Evolutionary conservation across 2,888 invertebrate species (phyloP), one percentile per base, ranked within the genome.

Genomic region (Oscheius onirici): DNA sequence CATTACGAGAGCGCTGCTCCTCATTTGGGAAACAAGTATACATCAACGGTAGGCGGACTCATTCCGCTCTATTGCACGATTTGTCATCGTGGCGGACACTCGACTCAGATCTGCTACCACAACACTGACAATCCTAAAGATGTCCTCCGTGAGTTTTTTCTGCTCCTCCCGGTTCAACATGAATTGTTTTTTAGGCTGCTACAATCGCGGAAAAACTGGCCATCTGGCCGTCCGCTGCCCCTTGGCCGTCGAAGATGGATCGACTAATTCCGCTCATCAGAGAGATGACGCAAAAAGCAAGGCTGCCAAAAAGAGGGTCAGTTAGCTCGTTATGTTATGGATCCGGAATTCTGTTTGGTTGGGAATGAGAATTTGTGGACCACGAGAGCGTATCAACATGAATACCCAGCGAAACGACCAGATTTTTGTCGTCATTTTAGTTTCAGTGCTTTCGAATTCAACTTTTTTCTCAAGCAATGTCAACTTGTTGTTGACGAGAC

Each of bases 141-240:
- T 55, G 55, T 55, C n/a, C 26, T 55, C 28, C 22, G 55, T 55
- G 28, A 55, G 26, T 13, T 5, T 46, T 20, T 11, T n/a, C n/a
- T n/a, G n/a, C n/a, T n/a, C n/a, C n/a, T n/a, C n/a, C n/a, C n/a
- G n/a, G n/a, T n/a, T n/a, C n/a, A n/a, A n/a, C n/a, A n/a, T 28
- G 15, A 20, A 3, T 26, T 28, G 22, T 24, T n/a, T 58, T 40
- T 58, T n/a, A 58, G 58, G 58, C 3, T 60, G 60, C 43, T 60
- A 60, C 24, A 60, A 60, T 41, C 43, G 60, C 41, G 43, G 44
- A 41, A 43, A 60, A 13, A 41, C 41, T 11, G 60, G 60, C 6
- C 60, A 60, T 43, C 22, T 60, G 60, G 60, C 60, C 15, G 60
- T 43, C 15, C 40, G 60, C 11, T 60, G 60, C 43, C 22, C 43